Percentiles rank a stretch among this genome's conserved stretches.
phyloP scores from a whole-genome alignment of 2,113 vertebrate species.

The Centropus bengalensis region DNA sequence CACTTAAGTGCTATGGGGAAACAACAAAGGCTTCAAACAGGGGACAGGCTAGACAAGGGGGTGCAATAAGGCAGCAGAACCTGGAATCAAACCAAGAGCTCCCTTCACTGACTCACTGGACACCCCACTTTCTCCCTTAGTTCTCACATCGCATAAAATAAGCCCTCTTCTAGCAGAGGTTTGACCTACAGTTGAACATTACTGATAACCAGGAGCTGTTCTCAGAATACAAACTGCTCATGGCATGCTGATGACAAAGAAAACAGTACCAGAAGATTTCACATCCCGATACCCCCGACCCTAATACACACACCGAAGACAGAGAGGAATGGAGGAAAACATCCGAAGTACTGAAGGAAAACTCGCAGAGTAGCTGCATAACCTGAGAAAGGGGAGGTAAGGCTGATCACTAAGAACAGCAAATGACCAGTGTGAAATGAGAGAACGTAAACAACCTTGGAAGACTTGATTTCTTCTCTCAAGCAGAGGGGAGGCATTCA shows the following conservation, averaged over 20 bases:
- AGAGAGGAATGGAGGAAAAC: not conserved
- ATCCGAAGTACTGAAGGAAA: not conserved
- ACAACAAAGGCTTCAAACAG: not conserved
- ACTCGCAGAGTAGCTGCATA: not conserved
- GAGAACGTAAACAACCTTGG: not conserved
- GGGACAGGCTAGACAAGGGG: not conserved
- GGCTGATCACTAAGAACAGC: not conserved
- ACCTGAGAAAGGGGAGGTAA: not conserved
- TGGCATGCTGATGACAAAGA: not conserved
- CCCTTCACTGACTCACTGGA: not conserved
- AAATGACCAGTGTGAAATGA: not conserved
- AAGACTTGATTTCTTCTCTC: not conserved
- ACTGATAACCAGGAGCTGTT: not conserved
- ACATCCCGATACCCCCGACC: not conserved
- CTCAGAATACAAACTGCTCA: not conserved
- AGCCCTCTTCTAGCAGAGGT: not conserved
- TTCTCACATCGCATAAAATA: not conserved
- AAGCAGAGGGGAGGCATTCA: not conserved
- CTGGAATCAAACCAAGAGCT: not conserved
- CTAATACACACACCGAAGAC: not conserved
- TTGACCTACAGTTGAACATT: not conserved
- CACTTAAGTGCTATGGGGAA: not conserved
- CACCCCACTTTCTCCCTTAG: not conserved
- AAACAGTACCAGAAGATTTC: not conserved
- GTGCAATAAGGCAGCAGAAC: not conserved